Evolutionary conservation across 2,797 vertebrate genomes (phyloP).

Genomic region (Gallinago nigripennis): DNA sequence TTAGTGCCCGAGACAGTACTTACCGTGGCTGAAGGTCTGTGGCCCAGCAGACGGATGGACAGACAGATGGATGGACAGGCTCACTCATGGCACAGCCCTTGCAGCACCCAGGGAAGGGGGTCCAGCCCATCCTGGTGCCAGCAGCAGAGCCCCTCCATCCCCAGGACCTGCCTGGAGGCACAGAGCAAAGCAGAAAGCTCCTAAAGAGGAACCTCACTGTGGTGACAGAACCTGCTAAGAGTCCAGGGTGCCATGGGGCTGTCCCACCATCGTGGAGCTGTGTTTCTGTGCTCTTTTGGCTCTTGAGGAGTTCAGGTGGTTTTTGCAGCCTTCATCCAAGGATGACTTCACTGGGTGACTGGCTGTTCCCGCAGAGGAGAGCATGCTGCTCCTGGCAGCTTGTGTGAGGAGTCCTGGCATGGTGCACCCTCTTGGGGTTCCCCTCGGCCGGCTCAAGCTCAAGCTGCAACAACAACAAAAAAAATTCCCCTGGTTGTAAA

Average conservation of each 20-base stretch:
- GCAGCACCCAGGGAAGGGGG: not conserved
- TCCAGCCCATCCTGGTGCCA: not conserved
- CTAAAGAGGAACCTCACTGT: not conserved
- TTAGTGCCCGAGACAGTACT: not conserved
- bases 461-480: not conserved
- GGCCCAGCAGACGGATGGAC: not conserved
- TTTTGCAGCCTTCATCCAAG: not conserved
- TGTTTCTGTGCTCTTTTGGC: accelerated
- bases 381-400: not conserved
- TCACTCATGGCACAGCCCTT: not conserved
- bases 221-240: not conserved
- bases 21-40: accelerated
- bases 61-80: not conserved
- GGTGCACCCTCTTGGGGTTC: not conserved
- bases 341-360: not conserved
- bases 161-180: not conserved
- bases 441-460: not conserved
- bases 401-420: not conserved
- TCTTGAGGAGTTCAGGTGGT: not conserved
- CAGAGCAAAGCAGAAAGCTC: not conserved
- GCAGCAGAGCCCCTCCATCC: not conserved
- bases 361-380: not conserved
- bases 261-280: accelerated
- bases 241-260: accelerated
- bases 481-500: not conserved